Conservation (phyloP, 2,797 vertebrate species). For the Syngnathus rostellatus region DNA sequence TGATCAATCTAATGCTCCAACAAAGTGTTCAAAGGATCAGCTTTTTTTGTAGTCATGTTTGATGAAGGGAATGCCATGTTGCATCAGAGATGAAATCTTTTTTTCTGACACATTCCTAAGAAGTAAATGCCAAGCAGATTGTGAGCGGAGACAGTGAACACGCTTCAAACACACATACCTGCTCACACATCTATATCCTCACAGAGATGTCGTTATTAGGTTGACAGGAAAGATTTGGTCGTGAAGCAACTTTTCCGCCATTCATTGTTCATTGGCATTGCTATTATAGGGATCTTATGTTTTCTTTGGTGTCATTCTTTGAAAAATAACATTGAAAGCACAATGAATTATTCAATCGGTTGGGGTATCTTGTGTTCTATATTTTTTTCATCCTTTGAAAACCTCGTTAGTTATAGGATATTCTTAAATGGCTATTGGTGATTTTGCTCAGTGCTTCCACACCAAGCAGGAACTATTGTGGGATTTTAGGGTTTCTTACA, state of each 20-base stretch:
- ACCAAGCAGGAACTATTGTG: too few relatives aligned
- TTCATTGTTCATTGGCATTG: neutral
- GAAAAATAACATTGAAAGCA: neutral
- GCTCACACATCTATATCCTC: slow-evolving; percentile 27
- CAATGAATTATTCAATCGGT: neutral
- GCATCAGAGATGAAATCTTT: slow-evolving; percentile 51
- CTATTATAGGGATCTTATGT: neutral
- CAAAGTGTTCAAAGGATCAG: slow-evolving; percentile 10
- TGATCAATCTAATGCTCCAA: neutral
- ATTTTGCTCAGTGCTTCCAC: too few relatives aligned
- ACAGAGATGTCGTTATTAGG: slow-evolving; percentile 30
- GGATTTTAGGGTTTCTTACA: too few relatives aligned
- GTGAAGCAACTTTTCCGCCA: slow-evolving; percentile 13
- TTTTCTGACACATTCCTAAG: slow-evolving; percentile 42
- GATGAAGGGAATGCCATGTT: slow-evolving; percentile 52
- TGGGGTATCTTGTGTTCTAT: neutral
- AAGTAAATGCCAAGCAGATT: slow-evolving; percentile 56
- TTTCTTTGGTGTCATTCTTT: neutral
- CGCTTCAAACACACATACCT: slow-evolving; percentile 46
- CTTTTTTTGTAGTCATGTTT: slow-evolving; percentile 42
- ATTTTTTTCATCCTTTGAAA: too few relatives aligned
- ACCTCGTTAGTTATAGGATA: too few relatives aligned
- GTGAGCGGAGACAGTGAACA: slow-evolving; percentile 49
- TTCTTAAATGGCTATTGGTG: too few relatives aligned
- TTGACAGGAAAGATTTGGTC: slow-evolving; percentile 37